phyloP scores from a whole-genome alignment of 1,140 invertebrate genomes.

The Sweltsa coloradensis region DNA sequence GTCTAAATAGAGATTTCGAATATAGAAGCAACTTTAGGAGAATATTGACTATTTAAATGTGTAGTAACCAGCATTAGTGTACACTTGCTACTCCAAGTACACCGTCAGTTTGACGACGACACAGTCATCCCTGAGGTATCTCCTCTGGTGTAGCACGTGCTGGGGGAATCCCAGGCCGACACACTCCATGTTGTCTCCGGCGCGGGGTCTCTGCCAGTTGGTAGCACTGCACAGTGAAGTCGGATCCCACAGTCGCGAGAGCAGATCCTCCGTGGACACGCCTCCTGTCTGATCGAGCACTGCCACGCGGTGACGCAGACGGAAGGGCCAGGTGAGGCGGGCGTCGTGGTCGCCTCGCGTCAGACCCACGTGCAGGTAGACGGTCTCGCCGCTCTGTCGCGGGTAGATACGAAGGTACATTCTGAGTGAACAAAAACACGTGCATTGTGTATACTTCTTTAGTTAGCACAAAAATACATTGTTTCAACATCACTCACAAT shows the following conservation, averaged over 20 bases:
- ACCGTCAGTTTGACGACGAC: slow-evolving; percentile 33
- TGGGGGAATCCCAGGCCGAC: slow-evolving; percentile 34
- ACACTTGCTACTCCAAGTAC: slow-evolving; percentile 29
- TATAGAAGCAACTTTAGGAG: too few species aligned
- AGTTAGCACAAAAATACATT: too few species aligned
- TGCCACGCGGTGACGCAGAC: slow-evolving; percentile 26
- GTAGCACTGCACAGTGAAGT: slow-evolving; percentile 29
- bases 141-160: slow-evolving; percentile 23
- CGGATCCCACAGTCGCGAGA: slow-evolving; percentile 36
- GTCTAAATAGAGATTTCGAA: too few species aligned
- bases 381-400: slow-evolving; percentile 26
- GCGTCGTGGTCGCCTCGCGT: slow-evolving; percentile 28
- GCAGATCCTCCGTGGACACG: slow-evolving; percentile 24
- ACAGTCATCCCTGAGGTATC: slow-evolving; percentile 29
- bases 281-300: slow-evolving; percentile 30
- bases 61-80: too few species aligned
- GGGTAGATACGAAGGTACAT: slow-evolving; percentile 32
- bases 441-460: too few species aligned
- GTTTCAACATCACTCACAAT: slow-evolving; percentile 21
- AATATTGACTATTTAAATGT: too few species aligned
- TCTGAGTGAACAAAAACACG: too few species aligned
- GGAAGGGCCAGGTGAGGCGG: slow-evolving; percentile 34
- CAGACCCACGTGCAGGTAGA: slow-evolving; percentile 33
- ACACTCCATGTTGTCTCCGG: slow-evolving; percentile 34
- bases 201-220: slow-evolving; percentile 32